These are phyloP conservation scores for Scleropages formosus DNA, from an alignment of 2,797 vertebrate species.

Conservation along the genomic window DNA sequence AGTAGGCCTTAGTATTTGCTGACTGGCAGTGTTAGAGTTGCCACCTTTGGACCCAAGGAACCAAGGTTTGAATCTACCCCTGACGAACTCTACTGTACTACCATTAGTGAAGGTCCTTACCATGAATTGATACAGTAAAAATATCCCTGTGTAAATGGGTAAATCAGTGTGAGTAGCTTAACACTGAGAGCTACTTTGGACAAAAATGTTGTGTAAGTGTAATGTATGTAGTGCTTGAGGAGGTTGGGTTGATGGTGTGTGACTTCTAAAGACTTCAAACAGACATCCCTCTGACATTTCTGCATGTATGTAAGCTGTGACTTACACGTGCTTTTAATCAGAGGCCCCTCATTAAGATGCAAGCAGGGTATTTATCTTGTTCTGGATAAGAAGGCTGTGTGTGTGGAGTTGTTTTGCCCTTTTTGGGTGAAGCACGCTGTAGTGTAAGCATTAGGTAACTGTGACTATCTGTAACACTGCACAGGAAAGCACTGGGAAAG, in stretches of 20 bases:
- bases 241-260: background rate
- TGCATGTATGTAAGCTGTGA: background rate
- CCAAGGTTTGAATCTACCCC: too few relatives aligned
- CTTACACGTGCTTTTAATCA: background rate
- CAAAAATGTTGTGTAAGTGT: background rate
- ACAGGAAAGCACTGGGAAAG: conserved; percentile 68
- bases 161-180: too few relatives aligned
- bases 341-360: conserved; percentile 7
- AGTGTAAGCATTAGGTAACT: conserved; percentile 65
- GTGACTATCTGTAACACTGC: conserved; percentile 69
- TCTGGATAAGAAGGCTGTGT: conserved; percentile 13
- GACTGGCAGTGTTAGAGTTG: too few relatives aligned
- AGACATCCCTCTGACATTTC: conserved; percentile 2
- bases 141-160: too few relatives aligned
- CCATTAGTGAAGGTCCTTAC: too few relatives aligned
- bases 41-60: too few relatives aligned
- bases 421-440: conserved; percentile 44
- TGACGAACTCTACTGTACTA: too few relatives aligned
- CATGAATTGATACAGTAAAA: too few relatives aligned
- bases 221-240: background rate
- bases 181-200: background rate
- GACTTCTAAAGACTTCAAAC: conserved; percentile 1
- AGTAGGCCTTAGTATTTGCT: too few relatives aligned
- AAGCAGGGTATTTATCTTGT: conserved; percentile 3
- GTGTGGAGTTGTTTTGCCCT: conserved; percentile 23